These are phyloP conservation scores for Eilema caniola DNA, from an alignment of 2,888 invertebrate species.

Conservation along the genomic window DNA sequence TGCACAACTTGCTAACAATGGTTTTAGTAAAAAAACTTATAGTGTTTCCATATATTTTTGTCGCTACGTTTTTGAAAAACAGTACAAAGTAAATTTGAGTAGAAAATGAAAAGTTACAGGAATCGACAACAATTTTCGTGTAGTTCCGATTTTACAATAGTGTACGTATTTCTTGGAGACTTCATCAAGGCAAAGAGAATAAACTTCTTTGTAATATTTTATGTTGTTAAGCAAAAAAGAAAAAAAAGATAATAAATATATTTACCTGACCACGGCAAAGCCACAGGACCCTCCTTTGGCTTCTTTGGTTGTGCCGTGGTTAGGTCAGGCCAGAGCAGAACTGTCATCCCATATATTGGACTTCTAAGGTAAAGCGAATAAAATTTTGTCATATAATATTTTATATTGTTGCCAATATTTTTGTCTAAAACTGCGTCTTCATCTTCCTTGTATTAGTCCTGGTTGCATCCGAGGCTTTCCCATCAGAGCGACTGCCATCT, in stretches of 20 bases:
- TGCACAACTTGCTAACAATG: slow-evolving; percentile 45
- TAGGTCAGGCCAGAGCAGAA: too few species aligned
- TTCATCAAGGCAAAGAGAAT: slow-evolving; percentile 33
- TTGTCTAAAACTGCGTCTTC: too few species aligned
- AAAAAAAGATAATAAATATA: too few species aligned
- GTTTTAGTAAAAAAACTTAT: slow-evolving; percentile 38
- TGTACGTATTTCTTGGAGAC: slow-evolving; percentile 35
- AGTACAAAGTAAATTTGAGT: slow-evolving; percentile 40
- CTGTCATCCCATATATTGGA: too few species aligned
- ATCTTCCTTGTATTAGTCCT: too few species aligned
- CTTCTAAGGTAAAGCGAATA: slow-evolving; percentile 33
- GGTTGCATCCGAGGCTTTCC: too few species aligned
- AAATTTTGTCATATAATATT: slow-evolving; percentile 16
- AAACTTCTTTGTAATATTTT: slow-evolving; percentile 14
- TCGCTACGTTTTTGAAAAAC: slow-evolving; percentile 31
- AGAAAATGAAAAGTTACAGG: slow-evolving; percentile 43
- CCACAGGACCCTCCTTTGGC: too few species aligned
- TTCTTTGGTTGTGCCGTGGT: too few species aligned
- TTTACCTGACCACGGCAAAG: too few species aligned
- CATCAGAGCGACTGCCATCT: too few species aligned
- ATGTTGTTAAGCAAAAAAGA: neutral
- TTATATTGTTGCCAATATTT: neutral
- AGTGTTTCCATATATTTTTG: slow-evolving; percentile 33
- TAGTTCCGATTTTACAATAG: slow-evolving; percentile 39
- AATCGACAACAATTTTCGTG: slow-evolving; percentile 39